phyloP scores from a whole-genome alignment of 2,888 invertebrate species.

The Luperina nickerlii region DNA sequence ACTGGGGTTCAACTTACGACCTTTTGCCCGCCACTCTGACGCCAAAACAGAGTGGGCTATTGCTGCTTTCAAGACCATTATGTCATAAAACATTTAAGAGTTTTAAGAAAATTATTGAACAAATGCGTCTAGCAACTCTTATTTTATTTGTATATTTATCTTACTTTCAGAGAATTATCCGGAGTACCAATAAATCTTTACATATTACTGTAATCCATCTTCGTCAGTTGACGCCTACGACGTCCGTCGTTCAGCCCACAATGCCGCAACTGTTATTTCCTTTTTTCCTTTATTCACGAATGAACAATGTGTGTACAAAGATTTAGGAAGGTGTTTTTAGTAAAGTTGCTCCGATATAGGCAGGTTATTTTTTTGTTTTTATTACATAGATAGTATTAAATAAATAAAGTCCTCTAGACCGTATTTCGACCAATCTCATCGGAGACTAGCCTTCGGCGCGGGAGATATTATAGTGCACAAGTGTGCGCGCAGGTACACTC shows the following conservation, averaged over 20 bases:
- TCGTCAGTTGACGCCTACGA: slow-evolving; percentile 63
- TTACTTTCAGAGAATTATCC: slow-evolving; percentile 53
- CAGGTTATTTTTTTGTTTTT: not conserved
- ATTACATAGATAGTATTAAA: not conserved
- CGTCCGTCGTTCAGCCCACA: slow-evolving; percentile 49
- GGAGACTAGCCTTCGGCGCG: too few species aligned
- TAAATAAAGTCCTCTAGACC: too few species aligned
- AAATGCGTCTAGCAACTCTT: not conserved
- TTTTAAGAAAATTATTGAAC: not conserved
- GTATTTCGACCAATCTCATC: too few species aligned
- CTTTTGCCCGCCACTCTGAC: not conserved
- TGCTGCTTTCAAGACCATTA: not conserved
- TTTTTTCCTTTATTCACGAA: slow-evolving; percentile 50
- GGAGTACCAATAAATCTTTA: slow-evolving; percentile 58
- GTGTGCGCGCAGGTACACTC: too few species aligned
- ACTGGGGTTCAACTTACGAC: not conserved
- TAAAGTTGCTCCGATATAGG: not conserved
- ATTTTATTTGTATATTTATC: slow-evolving; percentile 33
- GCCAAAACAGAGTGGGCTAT: not conserved
- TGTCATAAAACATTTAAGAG: not conserved
- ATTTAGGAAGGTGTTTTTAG: slow-evolving; percentile 3
- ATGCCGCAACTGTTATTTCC: slow-evolving; percentile 45
- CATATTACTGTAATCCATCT: slow-evolving; percentile 59
- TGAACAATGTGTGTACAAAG: slow-evolving; percentile 28
- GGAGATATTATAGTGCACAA: too few species aligned